Conservation (phyloP, 2,797 vertebrate species). For the Tapera naevia region DNA sequence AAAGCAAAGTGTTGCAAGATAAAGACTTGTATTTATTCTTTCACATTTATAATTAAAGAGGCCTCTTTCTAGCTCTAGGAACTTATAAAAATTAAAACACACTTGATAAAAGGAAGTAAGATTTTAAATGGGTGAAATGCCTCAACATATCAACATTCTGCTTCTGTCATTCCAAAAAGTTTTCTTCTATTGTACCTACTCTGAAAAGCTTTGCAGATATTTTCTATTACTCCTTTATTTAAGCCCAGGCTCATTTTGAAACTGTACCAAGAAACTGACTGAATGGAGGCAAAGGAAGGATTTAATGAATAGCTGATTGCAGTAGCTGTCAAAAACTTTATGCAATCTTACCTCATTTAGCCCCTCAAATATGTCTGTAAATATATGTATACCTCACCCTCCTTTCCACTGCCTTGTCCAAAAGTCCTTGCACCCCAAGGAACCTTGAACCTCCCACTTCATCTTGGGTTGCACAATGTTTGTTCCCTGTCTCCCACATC, state of each 20-base stretch:
- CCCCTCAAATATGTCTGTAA: not conserved
- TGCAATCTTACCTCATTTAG: not conserved
- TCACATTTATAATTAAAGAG: conserved; percentile 22
- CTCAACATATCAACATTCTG: not conserved
- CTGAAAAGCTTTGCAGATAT: not conserved
- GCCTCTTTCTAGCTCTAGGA: not conserved
- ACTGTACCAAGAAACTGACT: not conserved
- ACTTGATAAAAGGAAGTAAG: conserved; percentile 22
- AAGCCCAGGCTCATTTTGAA: conserved; percentile 3
- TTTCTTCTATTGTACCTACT: not conserved
- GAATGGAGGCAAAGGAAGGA: not conserved
- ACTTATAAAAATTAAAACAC: not conserved
- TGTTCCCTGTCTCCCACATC: not conserved
- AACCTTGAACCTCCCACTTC: not conserved
- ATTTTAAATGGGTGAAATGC: conserved; percentile 13
- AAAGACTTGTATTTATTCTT: conserved; percentile 27
- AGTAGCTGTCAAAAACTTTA: not conserved
- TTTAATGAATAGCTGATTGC: not conserved
- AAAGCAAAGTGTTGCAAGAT: not conserved
- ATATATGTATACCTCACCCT: not conserved
- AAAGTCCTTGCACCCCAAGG: not conserved
- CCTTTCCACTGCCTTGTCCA: not conserved
- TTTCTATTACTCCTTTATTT: not conserved
- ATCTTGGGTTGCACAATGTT: not conserved
- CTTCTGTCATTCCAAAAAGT: not conserved